These are phyloP conservation scores for Malurus melanocephalus DNA, from an alignment of 2,113 vertebrate genomes.

Conservation along the genomic window DNA sequence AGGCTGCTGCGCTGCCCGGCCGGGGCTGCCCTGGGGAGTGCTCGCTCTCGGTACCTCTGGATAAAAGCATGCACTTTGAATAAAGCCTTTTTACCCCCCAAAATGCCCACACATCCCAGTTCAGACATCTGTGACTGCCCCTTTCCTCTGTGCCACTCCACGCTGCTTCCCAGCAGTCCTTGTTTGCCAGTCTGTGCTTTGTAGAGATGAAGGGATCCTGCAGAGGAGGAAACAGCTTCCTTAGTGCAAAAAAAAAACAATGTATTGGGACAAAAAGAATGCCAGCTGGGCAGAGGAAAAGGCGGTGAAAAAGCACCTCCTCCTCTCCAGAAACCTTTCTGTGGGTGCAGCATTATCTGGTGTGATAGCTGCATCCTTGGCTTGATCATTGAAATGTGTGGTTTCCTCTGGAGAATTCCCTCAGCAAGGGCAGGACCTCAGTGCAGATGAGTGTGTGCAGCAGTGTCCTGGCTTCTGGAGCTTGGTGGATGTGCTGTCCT, in stretches of 20 bases:
- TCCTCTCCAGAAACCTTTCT: slow-evolving; percentile 5
- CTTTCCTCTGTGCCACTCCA: slow-evolving; percentile 5
- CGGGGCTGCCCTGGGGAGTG: slow-evolving; percentile 31
- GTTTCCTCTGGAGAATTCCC: background rate
- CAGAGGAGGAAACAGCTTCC: background rate
- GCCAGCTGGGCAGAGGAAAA: background rate
- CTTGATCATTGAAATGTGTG: background rate
- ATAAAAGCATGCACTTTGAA: slow-evolving; percentile 70
- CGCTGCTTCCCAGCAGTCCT: background rate
- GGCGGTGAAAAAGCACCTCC: background rate
- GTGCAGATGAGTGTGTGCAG: background rate
- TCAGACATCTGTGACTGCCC: background rate
- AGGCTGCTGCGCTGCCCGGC: slow-evolving; percentile 13
- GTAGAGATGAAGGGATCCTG: background rate
- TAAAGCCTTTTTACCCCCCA: slow-evolving; percentile 46
- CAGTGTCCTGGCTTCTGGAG: background rate
- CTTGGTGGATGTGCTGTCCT: background rate
- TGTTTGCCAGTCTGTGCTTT: slow-evolving; percentile 6
- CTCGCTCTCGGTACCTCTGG: slow-evolving; percentile 22
- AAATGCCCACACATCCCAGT: background rate
- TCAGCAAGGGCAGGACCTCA: background rate
- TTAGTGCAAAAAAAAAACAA: background rate
- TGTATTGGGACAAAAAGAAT: background rate
- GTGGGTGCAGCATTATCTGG: background rate
- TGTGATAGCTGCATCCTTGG: background rate